A percentile compares a stretch with the other conserved stretches of the same genome.
These are phyloP conservation scores for Dolichopus griseipennis DNA, from an alignment of 2,888 invertebrate species.

Conservation along the genomic window DNA sequence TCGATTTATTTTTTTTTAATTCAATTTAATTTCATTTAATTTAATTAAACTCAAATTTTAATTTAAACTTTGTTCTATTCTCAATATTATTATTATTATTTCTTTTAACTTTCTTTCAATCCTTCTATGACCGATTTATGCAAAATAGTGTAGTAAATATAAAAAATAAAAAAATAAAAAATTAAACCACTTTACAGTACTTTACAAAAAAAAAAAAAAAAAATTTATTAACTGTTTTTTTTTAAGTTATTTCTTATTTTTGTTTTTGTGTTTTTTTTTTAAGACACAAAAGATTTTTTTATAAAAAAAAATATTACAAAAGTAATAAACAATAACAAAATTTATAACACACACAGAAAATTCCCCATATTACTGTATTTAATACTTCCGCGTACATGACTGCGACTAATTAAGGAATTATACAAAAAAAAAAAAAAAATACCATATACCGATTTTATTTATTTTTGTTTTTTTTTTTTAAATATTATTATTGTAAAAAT, in stretches of 20 bases:
- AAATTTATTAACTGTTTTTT: too few species aligned
- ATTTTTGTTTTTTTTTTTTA: conserved; percentile 9
- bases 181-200: neutral
- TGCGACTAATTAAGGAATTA: conserved; percentile 17
- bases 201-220: too few species aligned
- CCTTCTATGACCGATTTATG: too few species aligned
- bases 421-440: conserved; percentile 12
- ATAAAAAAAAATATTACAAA: neutral
- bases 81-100: too few species aligned
- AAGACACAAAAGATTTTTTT: neutral
- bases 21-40: too few species aligned
- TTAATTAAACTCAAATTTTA: too few species aligned
- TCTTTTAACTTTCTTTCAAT: too few species aligned
- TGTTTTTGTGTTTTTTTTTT: neutral
- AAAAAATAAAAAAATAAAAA: too few species aligned
- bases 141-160: neutral
- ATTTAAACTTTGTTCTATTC: too few species aligned
- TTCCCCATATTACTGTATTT: neutral
- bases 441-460: conserved; percentile 12
- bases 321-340: neutral
- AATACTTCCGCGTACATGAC: conserved; percentile 17
- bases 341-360: neutral
- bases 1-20: too few species aligned
- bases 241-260: too few species aligned
- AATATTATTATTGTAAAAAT: neutral